A percentile compares a stretch with the other conserved stretches of the same genome.
Conservation (phyloP, 2,797 vertebrate species). For the Staurois parvus region DNA sequence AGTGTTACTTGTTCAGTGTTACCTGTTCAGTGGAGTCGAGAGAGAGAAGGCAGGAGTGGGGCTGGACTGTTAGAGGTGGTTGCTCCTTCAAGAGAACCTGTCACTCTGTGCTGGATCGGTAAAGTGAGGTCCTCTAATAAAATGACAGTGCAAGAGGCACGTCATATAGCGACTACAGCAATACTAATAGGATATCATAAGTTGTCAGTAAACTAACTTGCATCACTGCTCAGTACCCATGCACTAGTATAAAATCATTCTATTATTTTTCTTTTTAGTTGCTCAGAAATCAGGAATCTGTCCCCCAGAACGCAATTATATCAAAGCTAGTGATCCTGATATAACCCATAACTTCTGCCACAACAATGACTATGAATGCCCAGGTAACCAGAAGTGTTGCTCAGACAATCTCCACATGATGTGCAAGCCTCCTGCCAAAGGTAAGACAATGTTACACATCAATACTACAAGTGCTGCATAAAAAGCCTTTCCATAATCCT, state of each 20-base stretch:
- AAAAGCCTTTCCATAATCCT: too few relatives aligned
- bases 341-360: background rate
- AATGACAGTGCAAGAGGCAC: too few relatives aligned
- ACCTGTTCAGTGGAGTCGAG: too few relatives aligned
- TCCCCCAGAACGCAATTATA: slow-evolving; percentile 24
- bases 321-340: background rate
- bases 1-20: too few relatives aligned
- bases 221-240: too few relatives aligned
- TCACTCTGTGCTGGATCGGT: background rate
- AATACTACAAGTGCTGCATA: too few relatives aligned
- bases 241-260: background rate
- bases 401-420: background rate
- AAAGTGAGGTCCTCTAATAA: too few relatives aligned
- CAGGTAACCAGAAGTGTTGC: background rate
- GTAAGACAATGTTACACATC: slow-evolving; percentile 3
- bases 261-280: background rate
- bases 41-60: too few relatives aligned
- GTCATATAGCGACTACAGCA: too few relatives aligned
- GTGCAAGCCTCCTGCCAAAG: slow-evolving; percentile 34
- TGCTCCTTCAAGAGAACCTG: background rate
- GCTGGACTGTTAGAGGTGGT: too few relatives aligned
- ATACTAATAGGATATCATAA: too few relatives aligned
- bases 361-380: background rate
- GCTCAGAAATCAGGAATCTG: background rate
- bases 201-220: background rate